A percentile compares a stretch with the other conserved stretches of the same genome.
phyloP scores from a whole-genome alignment of 2,797 vertebrate species.

The Pseudochromis fuscus region DNA sequence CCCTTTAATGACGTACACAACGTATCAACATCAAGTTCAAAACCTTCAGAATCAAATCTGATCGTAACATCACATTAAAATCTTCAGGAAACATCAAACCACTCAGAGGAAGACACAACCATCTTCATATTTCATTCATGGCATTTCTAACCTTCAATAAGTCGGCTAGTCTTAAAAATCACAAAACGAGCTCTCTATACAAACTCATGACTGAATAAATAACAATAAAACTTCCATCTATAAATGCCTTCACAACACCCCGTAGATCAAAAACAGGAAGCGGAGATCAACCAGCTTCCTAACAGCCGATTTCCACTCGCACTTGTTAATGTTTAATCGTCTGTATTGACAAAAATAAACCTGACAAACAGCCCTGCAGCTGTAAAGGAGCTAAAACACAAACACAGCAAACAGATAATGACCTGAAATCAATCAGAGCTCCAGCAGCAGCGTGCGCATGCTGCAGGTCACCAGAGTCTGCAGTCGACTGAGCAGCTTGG shows the following conservation, averaged over 20 bases:
- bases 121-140: slow-evolving; percentile 12
- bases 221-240: slow-evolving; percentile 21
- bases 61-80: no score
- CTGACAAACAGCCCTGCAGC: slow-evolving; percentile 23
- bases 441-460: slow-evolving; percentile 5
- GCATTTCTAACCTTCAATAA: slow-evolving; percentile 1
- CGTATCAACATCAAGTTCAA: no score
- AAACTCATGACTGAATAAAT: slow-evolving; percentile 30
- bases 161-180: slow-evolving; percentile 26
- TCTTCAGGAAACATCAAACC: not conserved
- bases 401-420: slow-evolving; percentile 44
- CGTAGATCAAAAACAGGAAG: slow-evolving; percentile 24
- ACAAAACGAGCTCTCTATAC: slow-evolving; percentile 26
- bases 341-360: slow-evolving; percentile 12
- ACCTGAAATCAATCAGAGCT: slow-evolving; percentile 47
- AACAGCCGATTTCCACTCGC: not conserved
- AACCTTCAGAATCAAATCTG: no score
- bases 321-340: slow-evolving; percentile 40
- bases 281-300: not conserved
- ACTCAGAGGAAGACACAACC: slow-evolving; percentile 6
- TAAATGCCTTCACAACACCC: not conserved
- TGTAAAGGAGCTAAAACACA: slow-evolving; percentile 14
- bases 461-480: not conserved
- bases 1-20: no score
- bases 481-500: not conserved